Evolutionary conservation across 1,140 invertebrate species (phyloP).

Genomic region (Diachasma alloeum): DNA sequence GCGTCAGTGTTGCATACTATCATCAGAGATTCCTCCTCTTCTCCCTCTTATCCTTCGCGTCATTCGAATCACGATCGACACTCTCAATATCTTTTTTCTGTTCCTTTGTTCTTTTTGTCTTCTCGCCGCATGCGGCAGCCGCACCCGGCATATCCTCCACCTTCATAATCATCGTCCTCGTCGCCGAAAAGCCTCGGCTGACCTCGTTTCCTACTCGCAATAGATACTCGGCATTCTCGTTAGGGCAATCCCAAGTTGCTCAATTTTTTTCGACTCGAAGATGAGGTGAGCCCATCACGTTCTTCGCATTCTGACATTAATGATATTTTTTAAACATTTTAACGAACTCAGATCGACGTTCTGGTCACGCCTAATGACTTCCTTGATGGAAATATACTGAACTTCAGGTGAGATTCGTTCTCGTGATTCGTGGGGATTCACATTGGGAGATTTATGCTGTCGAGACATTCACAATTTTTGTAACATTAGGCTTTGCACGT

Average conservation of each 20-base stretch:
- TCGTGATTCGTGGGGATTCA: neutral
- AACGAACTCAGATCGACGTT: neutral
- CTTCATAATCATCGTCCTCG: neutral
- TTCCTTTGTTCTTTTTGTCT: neutral
- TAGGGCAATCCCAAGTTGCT: slow-evolving; percentile 8
- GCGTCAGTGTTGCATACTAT: slow-evolving; percentile 3
- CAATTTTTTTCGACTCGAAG: slow-evolving; percentile 12
- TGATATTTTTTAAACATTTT: neutral
- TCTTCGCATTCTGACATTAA: slow-evolving; percentile 1
- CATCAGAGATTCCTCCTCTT: neutral
- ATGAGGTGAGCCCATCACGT: neutral
- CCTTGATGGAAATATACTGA: neutral
- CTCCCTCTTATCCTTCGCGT: neutral
- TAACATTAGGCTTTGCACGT: too few species aligned
- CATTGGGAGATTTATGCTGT: neutral
- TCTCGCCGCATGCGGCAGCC: neutral
- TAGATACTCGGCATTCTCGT: neutral
- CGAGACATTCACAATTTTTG: too few species aligned
- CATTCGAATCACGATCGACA: slow-evolving; percentile 24
- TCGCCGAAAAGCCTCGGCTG: slow-evolving; percentile 2
- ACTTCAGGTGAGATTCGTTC: neutral
- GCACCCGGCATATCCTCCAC: neutral
- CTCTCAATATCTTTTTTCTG: slow-evolving; percentile 5
- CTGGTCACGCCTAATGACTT: neutral
- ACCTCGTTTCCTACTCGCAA: neutral